Evolutionary conservation across 2,888 invertebrate genomes (phyloP).

Genomic region (Callosobruchus maculatus): DNA sequence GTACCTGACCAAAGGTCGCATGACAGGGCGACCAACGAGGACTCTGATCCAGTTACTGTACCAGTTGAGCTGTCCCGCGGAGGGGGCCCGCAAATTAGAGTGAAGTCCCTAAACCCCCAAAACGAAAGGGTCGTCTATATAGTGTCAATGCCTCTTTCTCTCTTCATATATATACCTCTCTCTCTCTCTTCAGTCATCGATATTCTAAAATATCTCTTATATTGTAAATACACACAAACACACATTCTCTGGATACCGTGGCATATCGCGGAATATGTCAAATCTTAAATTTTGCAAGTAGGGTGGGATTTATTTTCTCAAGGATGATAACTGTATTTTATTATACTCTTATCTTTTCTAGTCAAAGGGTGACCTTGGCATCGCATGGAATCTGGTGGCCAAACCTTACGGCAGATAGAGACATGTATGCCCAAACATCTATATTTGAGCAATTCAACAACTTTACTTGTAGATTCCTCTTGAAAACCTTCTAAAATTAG

Average conservation of each 20-base stretch:
- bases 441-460: not conserved
- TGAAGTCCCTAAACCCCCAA: slow-evolving; percentile 7
- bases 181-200: not conserved
- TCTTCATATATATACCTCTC: not conserved
- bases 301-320: not conserved
- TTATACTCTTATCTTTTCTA: not conserved
- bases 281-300: not conserved
- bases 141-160: not conserved
- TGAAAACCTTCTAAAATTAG: not conserved
- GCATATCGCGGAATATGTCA: not conserved
- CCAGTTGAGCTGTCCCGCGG: slow-evolving; percentile 45
- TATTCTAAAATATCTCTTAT: not conserved
- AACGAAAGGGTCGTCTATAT: not conserved
- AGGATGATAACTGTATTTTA: not conserved
- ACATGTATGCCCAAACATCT: not conserved
- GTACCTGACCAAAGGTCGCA: slow-evolving; percentile 53
- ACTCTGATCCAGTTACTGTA: slow-evolving; percentile 51
- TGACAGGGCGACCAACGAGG: slow-evolving; percentile 53
- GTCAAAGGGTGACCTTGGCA: not conserved
- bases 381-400: not conserved
- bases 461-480: not conserved
- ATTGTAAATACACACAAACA: not conserved
- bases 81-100: slow-evolving; percentile 36
- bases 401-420: not conserved
- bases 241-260: not conserved